These are phyloP conservation scores for Felis catus DNA, from an alignment of 2,113 vertebrate species.

Conservation along the genomic window DNA sequence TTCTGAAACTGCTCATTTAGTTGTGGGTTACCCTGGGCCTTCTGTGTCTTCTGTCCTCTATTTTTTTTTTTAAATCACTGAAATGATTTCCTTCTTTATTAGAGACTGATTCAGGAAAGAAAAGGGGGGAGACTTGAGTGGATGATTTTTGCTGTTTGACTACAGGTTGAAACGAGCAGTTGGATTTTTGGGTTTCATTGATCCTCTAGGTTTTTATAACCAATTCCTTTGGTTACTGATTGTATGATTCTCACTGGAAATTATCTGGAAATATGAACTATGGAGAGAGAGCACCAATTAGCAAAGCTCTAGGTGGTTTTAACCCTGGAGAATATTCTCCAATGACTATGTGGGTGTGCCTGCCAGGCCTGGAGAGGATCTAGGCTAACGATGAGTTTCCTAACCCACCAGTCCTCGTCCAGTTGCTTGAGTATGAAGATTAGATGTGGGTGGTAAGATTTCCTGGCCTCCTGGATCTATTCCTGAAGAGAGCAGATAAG, in stretches of 20 bases:
- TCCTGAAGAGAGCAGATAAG: slow-evolving; percentile 17
- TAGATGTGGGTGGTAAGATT: slow-evolving; percentile 8
- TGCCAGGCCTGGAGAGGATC: background rate
- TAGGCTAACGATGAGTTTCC: background rate
- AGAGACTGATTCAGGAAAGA: background rate
- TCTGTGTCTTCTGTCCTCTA: slow-evolving; percentile 18
- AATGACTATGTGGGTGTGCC: background rate
- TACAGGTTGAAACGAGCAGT: slow-evolving; percentile 31
- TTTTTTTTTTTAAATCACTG: background rate
- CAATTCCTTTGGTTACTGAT: slow-evolving; percentile 40
- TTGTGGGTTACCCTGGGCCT: background rate
- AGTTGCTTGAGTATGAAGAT: background rate
- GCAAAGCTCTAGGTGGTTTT: background rate
- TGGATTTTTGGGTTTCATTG: slow-evolving; percentile 32
- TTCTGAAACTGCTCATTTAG: slow-evolving; percentile 17
- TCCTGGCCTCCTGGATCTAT: background rate
- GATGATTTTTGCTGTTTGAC: slow-evolving; percentile 4
- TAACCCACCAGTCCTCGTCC: background rate
- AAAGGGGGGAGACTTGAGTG: slow-evolving; percentile 7
- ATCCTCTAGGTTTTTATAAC: slow-evolving; percentile 28
- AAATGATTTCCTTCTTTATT: background rate
- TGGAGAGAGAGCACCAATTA: background rate
- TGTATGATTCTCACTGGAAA: background rate
- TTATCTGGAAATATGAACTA: slow-evolving; percentile 39
- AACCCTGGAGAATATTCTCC: background rate